Evolutionary conservation across 2,797 vertebrate species (phyloP).

Genomic region (Enteromius fasciolatus): DNA sequence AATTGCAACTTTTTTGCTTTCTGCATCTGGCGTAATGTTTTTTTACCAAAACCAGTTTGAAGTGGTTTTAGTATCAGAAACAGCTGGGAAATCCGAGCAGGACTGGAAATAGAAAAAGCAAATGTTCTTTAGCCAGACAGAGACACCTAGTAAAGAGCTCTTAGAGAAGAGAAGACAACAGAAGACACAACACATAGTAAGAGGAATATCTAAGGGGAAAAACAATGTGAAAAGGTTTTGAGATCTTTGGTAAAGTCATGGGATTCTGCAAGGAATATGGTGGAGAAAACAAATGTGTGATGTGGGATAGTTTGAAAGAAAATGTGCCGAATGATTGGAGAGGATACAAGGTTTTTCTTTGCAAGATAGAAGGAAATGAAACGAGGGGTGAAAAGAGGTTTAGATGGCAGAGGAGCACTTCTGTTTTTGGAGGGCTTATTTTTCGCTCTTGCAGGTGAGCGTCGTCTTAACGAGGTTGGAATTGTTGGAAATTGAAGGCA

Average conservation of each 20-base stretch:
- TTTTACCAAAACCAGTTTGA: no score
- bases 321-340: not conserved
- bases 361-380: conserved; percentile 30
- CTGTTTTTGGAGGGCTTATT: conserved; percentile 27
- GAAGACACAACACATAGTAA: not conserved
- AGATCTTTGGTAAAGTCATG: not conserved
- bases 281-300: not conserved
- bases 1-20: not conserved
- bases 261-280: conserved; percentile 1
- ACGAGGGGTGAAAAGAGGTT: conserved; percentile 15
- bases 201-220: no score
- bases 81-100: not conserved
- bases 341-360: conserved; percentile 32
- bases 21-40: not conserved
- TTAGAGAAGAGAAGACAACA: not conserved
- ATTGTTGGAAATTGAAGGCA: conserved; percentile 30
- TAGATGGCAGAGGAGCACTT: conserved; percentile 36
- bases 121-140: conserved; percentile 1
- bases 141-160: not conserved
- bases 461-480: conserved; percentile 30
- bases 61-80: not conserved
- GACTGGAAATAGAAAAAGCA: not conserved
- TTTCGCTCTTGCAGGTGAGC: conserved; percentile 22
- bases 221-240: not conserved
- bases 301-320: not conserved